These are phyloP conservation scores for Hylaeus volcanicus DNA, from an alignment of 1,140 invertebrate species.

Conservation along the genomic window DNA sequence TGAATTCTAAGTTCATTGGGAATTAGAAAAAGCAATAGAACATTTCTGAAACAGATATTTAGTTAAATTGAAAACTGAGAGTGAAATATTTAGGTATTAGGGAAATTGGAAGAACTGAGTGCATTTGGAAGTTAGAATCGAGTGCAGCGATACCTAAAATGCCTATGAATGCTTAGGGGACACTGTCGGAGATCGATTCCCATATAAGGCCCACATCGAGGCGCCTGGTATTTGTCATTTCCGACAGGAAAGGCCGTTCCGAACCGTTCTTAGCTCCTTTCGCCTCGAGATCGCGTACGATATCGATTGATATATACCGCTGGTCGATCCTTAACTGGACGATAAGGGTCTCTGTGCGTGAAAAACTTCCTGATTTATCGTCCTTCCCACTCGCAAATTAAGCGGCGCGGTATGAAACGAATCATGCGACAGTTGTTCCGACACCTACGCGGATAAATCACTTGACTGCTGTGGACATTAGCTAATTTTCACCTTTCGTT, in stretches of 20 bases:
- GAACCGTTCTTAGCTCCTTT: constrained; percentile 43
- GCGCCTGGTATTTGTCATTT: constrained; percentile 67
- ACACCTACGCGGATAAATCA: neutral
- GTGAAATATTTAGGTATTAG: too few relatives aligned
- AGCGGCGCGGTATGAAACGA: neutral
- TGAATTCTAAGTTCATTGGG: too few relatives aligned
- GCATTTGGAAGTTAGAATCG: too few relatives aligned
- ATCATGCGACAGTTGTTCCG: neutral
- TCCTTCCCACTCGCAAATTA: constrained; percentile 14
- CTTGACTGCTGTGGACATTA: neutral
- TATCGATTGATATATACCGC: constrained; percentile 46
- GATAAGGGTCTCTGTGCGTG: constrained; percentile 15
- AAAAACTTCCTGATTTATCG: constrained; percentile 26
- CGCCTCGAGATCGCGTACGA: constrained; percentile 45
- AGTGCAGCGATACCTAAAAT: neutral
- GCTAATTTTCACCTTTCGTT: neutral
- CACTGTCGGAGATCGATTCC: constrained; percentile 44
- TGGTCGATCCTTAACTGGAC: constrained; percentile 42
- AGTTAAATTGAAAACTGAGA: too few relatives aligned
- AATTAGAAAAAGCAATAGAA: too few relatives aligned
- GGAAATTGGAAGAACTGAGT: too few relatives aligned
- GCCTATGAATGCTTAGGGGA: neutral
- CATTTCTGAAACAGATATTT: too few relatives aligned
- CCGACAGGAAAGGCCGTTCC: constrained; percentile 61
- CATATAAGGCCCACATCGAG: constrained; percentile 58